These are phyloP conservation scores for Cerceris ruficornis DNA, from an alignment of 2,888 invertebrate genomes.

Conservation along the genomic window DNA sequence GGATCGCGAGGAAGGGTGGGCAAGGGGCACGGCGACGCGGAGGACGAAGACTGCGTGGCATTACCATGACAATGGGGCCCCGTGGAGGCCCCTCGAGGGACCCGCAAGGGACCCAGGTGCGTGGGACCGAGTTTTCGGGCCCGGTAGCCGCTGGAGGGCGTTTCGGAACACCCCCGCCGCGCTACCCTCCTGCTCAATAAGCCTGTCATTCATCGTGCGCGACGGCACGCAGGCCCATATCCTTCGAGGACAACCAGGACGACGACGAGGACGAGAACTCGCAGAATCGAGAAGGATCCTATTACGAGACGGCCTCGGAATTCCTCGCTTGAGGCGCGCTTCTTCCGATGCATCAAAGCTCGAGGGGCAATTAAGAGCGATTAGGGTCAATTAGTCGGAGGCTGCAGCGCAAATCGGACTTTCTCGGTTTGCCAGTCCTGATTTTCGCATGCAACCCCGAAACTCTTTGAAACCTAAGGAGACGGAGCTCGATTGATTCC, in stretches of 20 bases:
- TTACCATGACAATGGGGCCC: constrained; percentile 78
- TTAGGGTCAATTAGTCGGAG: constrained; percentile 52
- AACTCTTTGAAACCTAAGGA: background rate
- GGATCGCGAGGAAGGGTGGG: constrained; percentile 44
- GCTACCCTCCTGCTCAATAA: constrained; percentile 56
- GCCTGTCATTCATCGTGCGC: constrained; percentile 52
- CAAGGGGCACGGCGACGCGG: constrained; percentile 44
- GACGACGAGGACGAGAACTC: background rate
- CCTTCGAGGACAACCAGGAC: background rate
- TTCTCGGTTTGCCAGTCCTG: background rate
- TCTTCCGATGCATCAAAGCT: constrained; percentile 44
- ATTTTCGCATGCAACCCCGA: background rate
- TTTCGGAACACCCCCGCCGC: constrained; percentile 78
- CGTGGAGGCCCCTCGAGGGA: constrained; percentile 71
- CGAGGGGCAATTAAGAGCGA: constrained; percentile 47
- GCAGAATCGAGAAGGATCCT: constrained; percentile 32
- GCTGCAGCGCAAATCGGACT: background rate
- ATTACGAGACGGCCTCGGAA: constrained; percentile 35
- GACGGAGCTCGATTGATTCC: too few species aligned
- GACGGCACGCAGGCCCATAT: constrained; percentile 11
- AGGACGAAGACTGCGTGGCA: constrained; percentile 56
- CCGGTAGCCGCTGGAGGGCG: constrained; percentile 77
- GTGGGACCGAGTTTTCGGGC: constrained; percentile 77
- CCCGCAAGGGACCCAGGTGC: constrained; percentile 76
- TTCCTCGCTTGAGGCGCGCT: constrained; percentile 42